These are phyloP conservation scores for Geococcyx californianus DNA, from an alignment of 2,113 vertebrate genomes.

Conservation along the genomic window DNA sequence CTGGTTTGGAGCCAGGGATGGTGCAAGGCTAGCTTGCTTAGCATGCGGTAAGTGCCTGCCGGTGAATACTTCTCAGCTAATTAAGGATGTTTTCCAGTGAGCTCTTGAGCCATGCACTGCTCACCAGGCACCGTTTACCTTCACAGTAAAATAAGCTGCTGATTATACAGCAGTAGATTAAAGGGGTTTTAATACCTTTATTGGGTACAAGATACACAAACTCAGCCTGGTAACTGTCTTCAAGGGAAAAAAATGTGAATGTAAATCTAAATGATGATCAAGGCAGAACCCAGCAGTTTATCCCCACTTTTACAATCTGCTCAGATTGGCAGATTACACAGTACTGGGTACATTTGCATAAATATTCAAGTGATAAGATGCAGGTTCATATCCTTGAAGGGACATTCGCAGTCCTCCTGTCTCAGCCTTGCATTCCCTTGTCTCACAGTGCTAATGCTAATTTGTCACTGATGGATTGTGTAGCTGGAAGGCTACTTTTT, in stretches of 20 bases:
- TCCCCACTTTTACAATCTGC: background rate
- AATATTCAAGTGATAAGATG: background rate
- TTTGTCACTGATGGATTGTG: background rate
- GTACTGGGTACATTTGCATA: background rate
- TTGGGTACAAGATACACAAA: slow-evolving; percentile 24
- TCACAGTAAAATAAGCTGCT: background rate
- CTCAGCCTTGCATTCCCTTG: background rate
- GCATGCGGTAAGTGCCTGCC: background rate
- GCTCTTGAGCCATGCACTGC: background rate
- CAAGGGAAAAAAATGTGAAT: background rate
- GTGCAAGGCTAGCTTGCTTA: background rate
- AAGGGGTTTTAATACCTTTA: slow-evolving; percentile 38
- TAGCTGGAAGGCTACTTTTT: background rate
- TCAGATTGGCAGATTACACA: background rate
- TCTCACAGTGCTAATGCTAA: background rate
- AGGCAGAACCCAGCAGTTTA: background rate
- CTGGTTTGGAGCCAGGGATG: background rate
- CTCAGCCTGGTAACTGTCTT: background rate
- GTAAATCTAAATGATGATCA: background rate
- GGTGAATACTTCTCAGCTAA: background rate
- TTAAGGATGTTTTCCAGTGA: background rate
- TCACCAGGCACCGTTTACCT: background rate
- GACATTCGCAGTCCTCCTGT: background rate
- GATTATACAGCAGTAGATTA: slow-evolving; percentile 19
- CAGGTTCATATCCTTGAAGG: background rate